Percentiles rank a stretch among this genome's conserved stretches.
phyloP scores from a whole-genome alignment of 1,140 invertebrate species.

The Drosophila prosaltans region DNA sequence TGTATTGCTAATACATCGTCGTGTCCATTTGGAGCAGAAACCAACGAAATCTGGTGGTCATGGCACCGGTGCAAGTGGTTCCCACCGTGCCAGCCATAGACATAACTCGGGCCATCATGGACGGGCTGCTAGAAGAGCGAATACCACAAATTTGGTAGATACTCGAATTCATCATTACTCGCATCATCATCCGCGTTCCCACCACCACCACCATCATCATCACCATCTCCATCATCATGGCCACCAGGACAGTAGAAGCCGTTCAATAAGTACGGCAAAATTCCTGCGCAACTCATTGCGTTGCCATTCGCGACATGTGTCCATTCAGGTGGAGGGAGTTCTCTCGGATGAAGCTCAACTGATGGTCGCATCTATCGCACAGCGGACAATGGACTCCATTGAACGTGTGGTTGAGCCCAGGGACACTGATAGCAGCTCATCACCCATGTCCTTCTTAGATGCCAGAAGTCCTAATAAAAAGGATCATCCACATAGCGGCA shows the following conservation, averaged over 20 bases:
- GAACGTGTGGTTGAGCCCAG: conserved; percentile 54
- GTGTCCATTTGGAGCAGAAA: conserved; percentile 42
- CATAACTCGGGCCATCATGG: not conserved
- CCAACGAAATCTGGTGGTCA: not conserved
- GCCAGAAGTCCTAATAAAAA: not conserved
- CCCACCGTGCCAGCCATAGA: not conserved
- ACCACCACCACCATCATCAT: too few relatives aligned
- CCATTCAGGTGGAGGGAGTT: conserved; percentile 59
- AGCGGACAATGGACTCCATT: conserved; percentile 54
- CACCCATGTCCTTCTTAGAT: not conserved
- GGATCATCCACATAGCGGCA: not conserved
- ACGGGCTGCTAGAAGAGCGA: conserved; percentile 33
- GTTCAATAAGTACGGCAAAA: not conserved
- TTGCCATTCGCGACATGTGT: conserved; percentile 60
- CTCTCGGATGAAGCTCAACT: conserved; percentile 45
- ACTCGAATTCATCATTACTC: not conserved
- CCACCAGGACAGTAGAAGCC: conserved; percentile 14
- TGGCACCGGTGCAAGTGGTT: not conserved
- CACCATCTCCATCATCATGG: not conserved
- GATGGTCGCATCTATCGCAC: conserved; percentile 46
- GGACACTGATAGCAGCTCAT: conserved; percentile 17
- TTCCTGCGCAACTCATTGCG: conserved; percentile 37
- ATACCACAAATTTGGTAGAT: conserved; percentile 41
- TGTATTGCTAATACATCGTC: conserved; percentile 58
- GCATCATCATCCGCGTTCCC: not conserved